Evolutionary conservation across 2,113 vertebrate genomes (phyloP), one percentile per base, ranked within the genome.

Genomic region (Nerophis ophidion): DNA sequence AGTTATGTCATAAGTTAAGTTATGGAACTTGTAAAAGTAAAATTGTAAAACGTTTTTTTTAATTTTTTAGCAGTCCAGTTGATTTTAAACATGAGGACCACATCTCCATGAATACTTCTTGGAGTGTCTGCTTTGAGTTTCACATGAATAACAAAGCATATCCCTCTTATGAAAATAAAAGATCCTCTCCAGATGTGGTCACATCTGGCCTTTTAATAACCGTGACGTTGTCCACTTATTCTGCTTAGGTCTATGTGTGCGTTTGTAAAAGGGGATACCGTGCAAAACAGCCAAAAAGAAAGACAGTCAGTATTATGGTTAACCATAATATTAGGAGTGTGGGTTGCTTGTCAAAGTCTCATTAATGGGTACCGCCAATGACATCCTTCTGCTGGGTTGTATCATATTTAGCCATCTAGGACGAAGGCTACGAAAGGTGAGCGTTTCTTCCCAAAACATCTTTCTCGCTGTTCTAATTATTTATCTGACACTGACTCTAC

Each of bases 261-360:
- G 53, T 66, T 33, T 45, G 66, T 48, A 54, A 67, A 40, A 66
- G 61, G 46, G 40, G 51, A 61, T 56, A 63, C 65, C 40, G 67
- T 58, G 50, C 55, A 49, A 65, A 49, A 53, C 13, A 56, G 59
- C 48, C 8, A 19, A 9, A 48, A 53, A 50, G 61, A 62, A 38
- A 47, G 46, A 61, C 33, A 14, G 26, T 70, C 34, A 72, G 62
- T 72, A 13, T 81, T 72, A 73, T 71, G 68, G 16, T 61, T 58
- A 63, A 59, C 66, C 60, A 71, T 65, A 50, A 48, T 60, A 50
- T 42, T 60, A 71, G 69, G 40, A 66, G 66, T 80, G 79, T 80
- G 70, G 71, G 74, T n/a, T 49, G 74, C 70, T 82, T 72, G 70
- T 77, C 80, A 74, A 72, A 54, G 52, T 70, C 75, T 72, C 63